Evolutionary conservation across 2,797 vertebrate species (phyloP).

Genomic region (Synanceia verrucosa): DNA sequence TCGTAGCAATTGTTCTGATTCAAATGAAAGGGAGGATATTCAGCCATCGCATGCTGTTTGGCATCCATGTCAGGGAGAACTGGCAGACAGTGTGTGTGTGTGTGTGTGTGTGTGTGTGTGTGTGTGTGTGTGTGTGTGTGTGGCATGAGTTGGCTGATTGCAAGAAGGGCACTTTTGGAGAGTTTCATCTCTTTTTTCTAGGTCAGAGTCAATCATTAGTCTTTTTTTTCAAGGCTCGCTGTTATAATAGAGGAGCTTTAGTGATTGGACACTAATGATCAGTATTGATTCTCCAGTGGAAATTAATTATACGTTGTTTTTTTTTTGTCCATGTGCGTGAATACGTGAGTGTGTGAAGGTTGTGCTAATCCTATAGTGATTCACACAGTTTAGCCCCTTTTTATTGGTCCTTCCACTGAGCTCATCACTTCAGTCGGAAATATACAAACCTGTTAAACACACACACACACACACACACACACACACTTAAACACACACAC

Average conservation of each 20-base stretch:
- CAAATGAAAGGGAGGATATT: slow-evolving; percentile 48
- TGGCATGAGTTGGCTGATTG: slow-evolving; percentile 21
- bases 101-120: slow-evolving; percentile 14
- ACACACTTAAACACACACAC: slow-evolving; percentile 14
- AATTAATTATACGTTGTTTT: not conserved
- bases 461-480: slow-evolving; percentile 1
- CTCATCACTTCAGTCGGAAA: slow-evolving; percentile 44
- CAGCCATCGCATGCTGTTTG: slow-evolving; percentile 39
- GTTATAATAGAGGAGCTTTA: not conserved
- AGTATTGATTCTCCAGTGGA: not conserved
- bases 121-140: slow-evolving; percentile 7
- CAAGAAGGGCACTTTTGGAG: slow-evolving; percentile 25
- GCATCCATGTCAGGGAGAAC: slow-evolving; percentile 26
- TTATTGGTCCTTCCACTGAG: slow-evolving; percentile 39
- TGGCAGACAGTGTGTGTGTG: slow-evolving; percentile 27
- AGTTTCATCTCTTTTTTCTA: slow-evolving; percentile 47
- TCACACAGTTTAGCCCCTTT: slow-evolving; percentile 37
- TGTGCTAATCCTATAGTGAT: slow-evolving; percentile 45
- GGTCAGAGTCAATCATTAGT: slow-evolving; percentile 34
- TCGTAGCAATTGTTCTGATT: slow-evolving; percentile 55
- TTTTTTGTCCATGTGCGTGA: not conserved
- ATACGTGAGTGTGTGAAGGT: slow-evolving; percentile 23
- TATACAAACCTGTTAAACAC: slow-evolving; percentile 36
- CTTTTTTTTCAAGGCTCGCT: slow-evolving; percentile 28
- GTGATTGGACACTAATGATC: slow-evolving; percentile 13